Base-by-base conservation (phyloP, 2,888 invertebrate genomes). In the Archips xylosteana region DNA sequence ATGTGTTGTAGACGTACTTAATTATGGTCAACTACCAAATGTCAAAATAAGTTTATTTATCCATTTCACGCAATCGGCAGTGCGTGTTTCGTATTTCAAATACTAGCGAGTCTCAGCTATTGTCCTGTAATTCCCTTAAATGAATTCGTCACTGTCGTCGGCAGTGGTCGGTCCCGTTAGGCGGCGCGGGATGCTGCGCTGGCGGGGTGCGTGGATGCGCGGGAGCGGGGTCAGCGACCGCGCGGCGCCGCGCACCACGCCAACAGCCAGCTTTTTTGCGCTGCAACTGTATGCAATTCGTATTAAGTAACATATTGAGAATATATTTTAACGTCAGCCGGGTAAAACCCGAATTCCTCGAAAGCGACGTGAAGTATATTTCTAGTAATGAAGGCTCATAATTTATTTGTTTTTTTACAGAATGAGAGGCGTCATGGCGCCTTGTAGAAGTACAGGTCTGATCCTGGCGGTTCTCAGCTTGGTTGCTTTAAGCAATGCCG, bases 361-460 rank as follows among this genome's bases (percentile, higher is more conserved):
- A 61, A 62, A 15, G 61, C 23, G n/a, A 36, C 42, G 15, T 51
- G 15, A 42, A 34, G 45, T 54, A 23, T 23, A 23, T 23, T 63
- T 45, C 10, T 12, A 8, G 15, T 23, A 13, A 8, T 23, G n/a
- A 23, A n/a, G 45, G 6, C 36, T 45, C 13, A 32, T 64, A 39
- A 65, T 49, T 67, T 68, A 32, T 60, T 8, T 51, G 23, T 54
- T 36, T 72, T 72, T 67, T 72, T 72, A n/a, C 72, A 72, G 72
- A 68, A 72, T 82, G 71, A 84, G 79, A 83, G 85, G 88, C 88
- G 88, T 79, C 85, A 89, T 88, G 91, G 80, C 81, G 84, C 87
- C 83, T 84, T 68, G 79, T 77, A 54, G 87, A 60, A 84, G 83
- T 23, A 79, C 80, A 59, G 78, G 86, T 67, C 75, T 78, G 71